phyloP scores from a whole-genome alignment of 2,797 vertebrate species.

The Melanogrammus aeglefinus region DNA sequence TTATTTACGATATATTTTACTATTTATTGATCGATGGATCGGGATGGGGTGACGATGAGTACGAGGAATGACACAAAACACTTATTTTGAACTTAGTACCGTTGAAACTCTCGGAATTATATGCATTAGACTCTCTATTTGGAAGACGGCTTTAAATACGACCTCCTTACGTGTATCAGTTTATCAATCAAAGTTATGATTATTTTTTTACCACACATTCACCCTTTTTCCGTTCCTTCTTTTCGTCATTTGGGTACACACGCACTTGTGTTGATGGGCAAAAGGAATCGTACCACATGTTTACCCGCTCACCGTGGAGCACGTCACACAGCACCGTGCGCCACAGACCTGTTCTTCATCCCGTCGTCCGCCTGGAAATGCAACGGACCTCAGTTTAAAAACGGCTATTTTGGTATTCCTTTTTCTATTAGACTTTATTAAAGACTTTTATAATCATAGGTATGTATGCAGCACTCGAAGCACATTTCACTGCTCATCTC shows the following conservation, averaged over 20 bases:
- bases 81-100: conserved; percentile 29
- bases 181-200: conserved; percentile 1
- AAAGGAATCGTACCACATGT: background rate
- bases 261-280: background rate
- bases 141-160: conserved; percentile 32
- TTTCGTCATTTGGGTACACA: background rate
- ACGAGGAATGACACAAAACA: conserved; percentile 1
- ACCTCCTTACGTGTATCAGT: conserved; percentile 22
- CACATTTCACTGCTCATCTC: background rate
- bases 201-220: conserved; percentile 2
- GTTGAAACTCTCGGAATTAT: conserved; percentile 11
- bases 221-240: background rate
- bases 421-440: conserved; percentile 1
- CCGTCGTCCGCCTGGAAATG: background rate
- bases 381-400: background rate
- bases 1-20: conserved; percentile 17
- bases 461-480: background rate
- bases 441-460: conserved; percentile 1
- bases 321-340: background rate
- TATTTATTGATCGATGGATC: conserved; percentile 26
- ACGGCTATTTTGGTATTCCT: background rate
- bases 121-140: background rate
- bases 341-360: background rate
- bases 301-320: background rate
- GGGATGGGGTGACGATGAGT: background rate